These are phyloP conservation scores for Pentalonia nigronervosa DNA, from an alignment of 1,140 invertebrate genomes.

Conservation along the genomic window DNA sequence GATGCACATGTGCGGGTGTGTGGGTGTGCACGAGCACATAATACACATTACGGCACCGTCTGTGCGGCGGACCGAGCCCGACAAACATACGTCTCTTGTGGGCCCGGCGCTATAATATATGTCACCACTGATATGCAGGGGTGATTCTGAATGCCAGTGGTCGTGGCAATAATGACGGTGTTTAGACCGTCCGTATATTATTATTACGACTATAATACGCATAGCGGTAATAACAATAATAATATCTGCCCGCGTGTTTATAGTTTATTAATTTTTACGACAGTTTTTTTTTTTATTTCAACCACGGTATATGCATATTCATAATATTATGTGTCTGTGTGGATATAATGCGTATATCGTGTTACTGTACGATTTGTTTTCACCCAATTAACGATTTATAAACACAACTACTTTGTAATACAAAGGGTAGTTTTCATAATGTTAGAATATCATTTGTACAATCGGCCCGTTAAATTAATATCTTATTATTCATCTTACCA, in stretches of 20 bases:
- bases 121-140: neutral
- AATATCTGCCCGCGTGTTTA: neutral
- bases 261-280: neutral
- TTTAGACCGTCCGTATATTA: neutral
- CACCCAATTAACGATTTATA: no score
- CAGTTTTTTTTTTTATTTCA: neutral
- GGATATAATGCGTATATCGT: no score
- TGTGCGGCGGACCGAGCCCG: neutral
- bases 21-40: neutral
- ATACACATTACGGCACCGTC: neutral
- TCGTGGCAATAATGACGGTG: neutral
- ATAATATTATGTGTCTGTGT: neutral
- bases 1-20: neutral
- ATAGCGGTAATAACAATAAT: neutral
- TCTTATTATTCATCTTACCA: no score
- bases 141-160: neutral
- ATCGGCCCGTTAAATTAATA: no score
- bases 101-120: neutral
- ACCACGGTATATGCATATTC: neutral
- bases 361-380: no score
- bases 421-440: no score
- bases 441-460: no score
- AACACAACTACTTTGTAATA: no score
- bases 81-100: neutral
- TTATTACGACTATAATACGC: neutral